These are phyloP conservation scores for Machimus atricapillus DNA, from an alignment of 2,888 invertebrate species.

Conservation along the genomic window DNA sequence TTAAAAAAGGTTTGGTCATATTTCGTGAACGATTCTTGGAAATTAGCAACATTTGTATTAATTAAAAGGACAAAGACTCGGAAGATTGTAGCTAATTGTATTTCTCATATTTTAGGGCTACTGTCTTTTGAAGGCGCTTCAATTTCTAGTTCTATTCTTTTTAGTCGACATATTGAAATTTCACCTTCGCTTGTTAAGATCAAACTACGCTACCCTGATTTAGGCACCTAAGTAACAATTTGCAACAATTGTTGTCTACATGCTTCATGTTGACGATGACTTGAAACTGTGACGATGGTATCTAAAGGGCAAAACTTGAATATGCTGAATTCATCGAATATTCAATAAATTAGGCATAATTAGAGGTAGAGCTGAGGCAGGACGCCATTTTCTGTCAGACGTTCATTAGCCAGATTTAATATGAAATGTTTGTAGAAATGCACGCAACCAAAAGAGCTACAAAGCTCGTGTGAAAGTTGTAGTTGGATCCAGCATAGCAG, in stretches of 20 bases:
- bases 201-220: background rate
- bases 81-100: too few species aligned
- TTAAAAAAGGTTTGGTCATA: too few species aligned
- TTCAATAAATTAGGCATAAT: background rate
- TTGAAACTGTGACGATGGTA: background rate
- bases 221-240: too few species aligned
- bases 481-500: background rate
- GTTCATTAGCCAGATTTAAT: background rate
- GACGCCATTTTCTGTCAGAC: background rate
- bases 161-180: background rate
- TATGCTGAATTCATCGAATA: background rate
- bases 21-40: too few species aligned
- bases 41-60: too few species aligned
- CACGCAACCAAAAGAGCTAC: background rate
- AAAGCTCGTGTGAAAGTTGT: background rate
- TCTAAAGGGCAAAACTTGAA: background rate
- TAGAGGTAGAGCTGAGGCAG: background rate
- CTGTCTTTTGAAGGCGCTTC: too few species aligned
- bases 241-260: background rate
- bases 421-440: background rate
- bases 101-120: too few species aligned
- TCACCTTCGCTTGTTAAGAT: background rate
- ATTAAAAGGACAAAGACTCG: too few species aligned
- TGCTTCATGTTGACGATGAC: background rate
- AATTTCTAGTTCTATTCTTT: too few species aligned